These are phyloP conservation scores for Clinocottus analis DNA, from an alignment of 2,113 vertebrate genomes.

Conservation along the genomic window DNA sequence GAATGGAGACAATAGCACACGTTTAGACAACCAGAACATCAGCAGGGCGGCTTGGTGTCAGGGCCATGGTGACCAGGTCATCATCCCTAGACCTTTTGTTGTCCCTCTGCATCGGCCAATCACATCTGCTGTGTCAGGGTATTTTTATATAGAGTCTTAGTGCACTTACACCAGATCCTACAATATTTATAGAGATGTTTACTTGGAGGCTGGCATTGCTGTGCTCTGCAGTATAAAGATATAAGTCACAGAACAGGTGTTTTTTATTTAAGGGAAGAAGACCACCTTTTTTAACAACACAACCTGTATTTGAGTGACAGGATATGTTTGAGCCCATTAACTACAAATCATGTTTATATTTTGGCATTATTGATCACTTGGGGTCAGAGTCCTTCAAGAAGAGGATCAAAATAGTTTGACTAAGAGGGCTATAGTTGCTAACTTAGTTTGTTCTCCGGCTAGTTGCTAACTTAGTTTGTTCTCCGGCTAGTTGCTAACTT, in stretches of 20 bases:
- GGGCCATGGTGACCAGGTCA: slow-evolving; percentile 25
- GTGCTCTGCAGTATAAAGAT: slow-evolving; percentile 39
- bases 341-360: background rate
- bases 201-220: slow-evolving; percentile 39
- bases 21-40: slow-evolving; percentile 11
- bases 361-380: background rate
- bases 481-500: too few relatives aligned
- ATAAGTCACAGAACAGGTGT: slow-evolving; percentile 37
- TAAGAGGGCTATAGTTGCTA: too few relatives aligned
- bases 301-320: background rate
- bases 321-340: background rate
- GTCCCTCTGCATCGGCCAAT: slow-evolving; percentile 16
- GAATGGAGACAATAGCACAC: background rate
- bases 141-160: background rate
- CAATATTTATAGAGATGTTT: slow-evolving; percentile 32
- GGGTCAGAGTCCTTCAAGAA: background rate
- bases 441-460: background rate
- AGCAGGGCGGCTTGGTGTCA: slow-evolving; percentile 23
- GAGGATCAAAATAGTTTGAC: background rate
- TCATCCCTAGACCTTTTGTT: slow-evolving; percentile 15
- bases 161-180: background rate
- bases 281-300: background rate
- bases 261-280: slow-evolving; percentile 4
- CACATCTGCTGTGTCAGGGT: slow-evolving; percentile 33
- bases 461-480: background rate